Base-by-base conservation (phyloP, 2,113 vertebrate genomes). In the Bambusicola thoracicus region DNA sequence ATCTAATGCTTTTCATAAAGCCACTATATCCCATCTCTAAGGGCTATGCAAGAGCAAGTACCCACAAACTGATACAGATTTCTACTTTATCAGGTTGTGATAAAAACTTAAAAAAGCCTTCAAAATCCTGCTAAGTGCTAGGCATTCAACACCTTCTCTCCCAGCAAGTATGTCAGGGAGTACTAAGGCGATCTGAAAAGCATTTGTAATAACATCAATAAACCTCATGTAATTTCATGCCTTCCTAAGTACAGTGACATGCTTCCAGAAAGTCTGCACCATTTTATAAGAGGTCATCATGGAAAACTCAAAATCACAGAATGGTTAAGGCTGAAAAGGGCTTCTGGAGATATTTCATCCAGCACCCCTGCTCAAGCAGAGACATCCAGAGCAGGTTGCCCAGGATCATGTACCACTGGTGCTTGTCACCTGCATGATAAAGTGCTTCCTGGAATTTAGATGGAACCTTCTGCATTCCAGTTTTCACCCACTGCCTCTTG, bases 41-140 rank as follows among this genome's bases (percentile, higher is more conserved):
- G 17, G 43, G 10, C 34, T 11, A 3, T 53, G 20, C 34, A 56
- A 88, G 19, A 38, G 55, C 5, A 40, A 68, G 13, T 24, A 13
- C 36, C 36, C 74, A 78, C 2, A 86, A 78, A 12, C 1, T 49
- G 19, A 92, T 55, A 49, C 32, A 34, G 2, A 3, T 44, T 85
- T 85, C 25, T 49, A 62, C 24, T 66, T 13, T 11, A 58, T 21
- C 4, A 55, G 13, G 3, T 18, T 38, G 9, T 32, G 15, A 20
- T 10, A 8, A 73, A 87, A 85, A 75, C 43, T 76, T 2, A 17
- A 74, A 85, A 73, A 30, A 0, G 2, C 2, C 7, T 74, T 74
- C 46, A 0, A 2, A 58, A 49, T 2, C 1, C 21, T 32, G 36
- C 4, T 34, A 5, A 21, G 11, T 36, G 15, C 11, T 65, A 38